These are phyloP conservation scores for Tribolium castaneum DNA, from an alignment of 1,140 invertebrate genomes.

Conservation along the genomic window DNA sequence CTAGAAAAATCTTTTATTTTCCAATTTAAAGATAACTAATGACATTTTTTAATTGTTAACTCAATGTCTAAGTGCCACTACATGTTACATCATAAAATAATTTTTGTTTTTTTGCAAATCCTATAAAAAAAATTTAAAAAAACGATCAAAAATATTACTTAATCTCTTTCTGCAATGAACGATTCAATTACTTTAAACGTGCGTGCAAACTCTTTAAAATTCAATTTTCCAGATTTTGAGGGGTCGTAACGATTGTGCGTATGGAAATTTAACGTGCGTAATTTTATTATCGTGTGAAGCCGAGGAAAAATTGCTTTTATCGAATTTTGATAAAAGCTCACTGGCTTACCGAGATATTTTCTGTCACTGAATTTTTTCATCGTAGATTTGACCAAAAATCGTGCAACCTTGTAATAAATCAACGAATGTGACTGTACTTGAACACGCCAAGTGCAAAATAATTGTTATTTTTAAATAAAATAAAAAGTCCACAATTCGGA, in stretches of 20 bases:
- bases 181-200: background rate
- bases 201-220: conserved; percentile 22
- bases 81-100: too few species aligned
- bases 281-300: conserved; percentile 16
- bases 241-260: background rate
- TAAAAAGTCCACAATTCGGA: too few species aligned
- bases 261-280: conserved; percentile 2
- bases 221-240: background rate
- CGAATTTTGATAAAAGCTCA: background rate
- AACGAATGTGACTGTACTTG: background rate
- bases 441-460: background rate
- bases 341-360: background rate
- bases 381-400: background rate
- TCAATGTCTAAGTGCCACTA: too few species aligned
- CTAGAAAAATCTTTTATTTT: too few species aligned
- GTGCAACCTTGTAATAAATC: background rate
- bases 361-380: background rate
- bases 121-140: too few species aligned
- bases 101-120: too few species aligned
- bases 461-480: background rate
- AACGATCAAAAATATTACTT: too few species aligned
- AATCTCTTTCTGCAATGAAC: too few species aligned
- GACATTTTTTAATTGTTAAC: too few species aligned
- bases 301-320: background rate
- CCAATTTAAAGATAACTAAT: too few species aligned